Evolutionary conservation across 2,888 invertebrate genomes (phyloP).

Genomic region (Chaitophorus viminalis): DNA sequence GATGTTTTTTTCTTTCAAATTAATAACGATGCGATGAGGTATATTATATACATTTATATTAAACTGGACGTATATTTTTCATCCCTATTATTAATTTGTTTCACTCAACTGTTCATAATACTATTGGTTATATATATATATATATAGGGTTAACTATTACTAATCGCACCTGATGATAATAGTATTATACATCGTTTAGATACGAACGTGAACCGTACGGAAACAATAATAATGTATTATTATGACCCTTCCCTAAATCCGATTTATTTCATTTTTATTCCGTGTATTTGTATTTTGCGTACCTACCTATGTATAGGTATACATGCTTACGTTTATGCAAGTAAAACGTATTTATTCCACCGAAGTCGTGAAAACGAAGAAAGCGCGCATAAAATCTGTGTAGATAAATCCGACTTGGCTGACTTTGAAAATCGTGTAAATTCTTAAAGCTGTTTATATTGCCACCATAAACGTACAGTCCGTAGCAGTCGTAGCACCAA

Average conservation of each 20-base stretch:
- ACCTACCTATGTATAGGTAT: too few relatives aligned
- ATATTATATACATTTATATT: too few relatives aligned
- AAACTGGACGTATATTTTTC: background rate
- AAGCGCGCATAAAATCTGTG: background rate
- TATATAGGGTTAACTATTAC: too few relatives aligned
- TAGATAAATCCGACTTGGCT: conserved; percentile 10
- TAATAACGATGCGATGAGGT: background rate
- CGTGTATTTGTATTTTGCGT: background rate
- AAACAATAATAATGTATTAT: too few relatives aligned
- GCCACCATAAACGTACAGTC: background rate
- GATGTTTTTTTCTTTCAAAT: background rate
- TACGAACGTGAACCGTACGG: too few relatives aligned
- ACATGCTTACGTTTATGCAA: background rate
- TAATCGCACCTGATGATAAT: too few relatives aligned
- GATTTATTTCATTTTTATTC: too few relatives aligned
- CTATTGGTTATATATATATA: too few relatives aligned
- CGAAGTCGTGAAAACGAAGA: background rate
- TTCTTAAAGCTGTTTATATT: background rate
- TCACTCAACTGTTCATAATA: background rate
- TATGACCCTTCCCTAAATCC: too few relatives aligned
- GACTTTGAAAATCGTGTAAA: conserved; percentile 37
- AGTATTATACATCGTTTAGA: too few relatives aligned
- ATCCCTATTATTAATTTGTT: background rate
- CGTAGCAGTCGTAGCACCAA: background rate
- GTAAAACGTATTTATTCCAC: background rate